Percentiles rank a stretch among this genome's conserved stretches.
Conservation (phyloP, 2,888 invertebrate species). For the Norana najaformis region DNA sequence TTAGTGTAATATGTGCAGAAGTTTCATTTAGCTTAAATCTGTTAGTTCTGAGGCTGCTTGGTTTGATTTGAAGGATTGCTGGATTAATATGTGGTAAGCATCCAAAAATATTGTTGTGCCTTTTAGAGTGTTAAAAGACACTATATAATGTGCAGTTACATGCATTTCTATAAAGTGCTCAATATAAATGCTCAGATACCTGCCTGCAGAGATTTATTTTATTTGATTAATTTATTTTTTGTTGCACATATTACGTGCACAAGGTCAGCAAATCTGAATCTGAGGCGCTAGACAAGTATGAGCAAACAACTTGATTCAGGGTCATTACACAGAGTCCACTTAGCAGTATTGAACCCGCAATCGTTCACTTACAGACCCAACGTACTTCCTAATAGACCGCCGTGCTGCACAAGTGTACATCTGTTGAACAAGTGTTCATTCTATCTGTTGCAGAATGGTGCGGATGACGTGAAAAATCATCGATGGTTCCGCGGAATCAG, state of each 20-base stretch:
- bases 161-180: no score
- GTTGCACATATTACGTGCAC: background rate
- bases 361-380: background rate
- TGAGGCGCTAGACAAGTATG: background rate
- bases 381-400: background rate
- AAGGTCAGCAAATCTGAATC: background rate
- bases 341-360: background rate
- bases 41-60: background rate
- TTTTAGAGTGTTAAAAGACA: background rate
- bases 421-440: background rate
- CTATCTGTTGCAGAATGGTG: conserved; percentile 74
- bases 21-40: background rate
- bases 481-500: conserved; percentile 92
- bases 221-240: background rate
- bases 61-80: background rate
- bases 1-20: background rate
- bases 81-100: background rate
- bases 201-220: background rate
- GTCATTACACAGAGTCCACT: background rate
- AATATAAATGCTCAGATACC: background rate
- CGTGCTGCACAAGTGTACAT: background rate
- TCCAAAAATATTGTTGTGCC: background rate
- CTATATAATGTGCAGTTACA: no score
- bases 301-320: no score
- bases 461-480: conserved; percentile 92